Evolutionary conservation across 2,113 vertebrate species (phyloP).

Genomic region (Anoplopoma fimbria): DNA sequence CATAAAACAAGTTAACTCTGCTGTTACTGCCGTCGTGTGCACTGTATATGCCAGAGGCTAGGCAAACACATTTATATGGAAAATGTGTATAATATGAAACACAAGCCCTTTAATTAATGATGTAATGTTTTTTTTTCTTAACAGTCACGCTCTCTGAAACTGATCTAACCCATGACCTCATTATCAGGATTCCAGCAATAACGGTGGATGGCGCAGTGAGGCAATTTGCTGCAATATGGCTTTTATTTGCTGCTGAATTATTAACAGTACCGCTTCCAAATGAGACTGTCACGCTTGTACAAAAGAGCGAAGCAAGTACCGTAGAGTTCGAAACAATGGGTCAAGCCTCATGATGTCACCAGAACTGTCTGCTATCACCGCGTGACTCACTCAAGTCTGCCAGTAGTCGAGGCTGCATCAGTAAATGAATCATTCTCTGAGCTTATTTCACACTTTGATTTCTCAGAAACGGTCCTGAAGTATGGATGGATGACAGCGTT

Average conservation of each 20-base stretch:
- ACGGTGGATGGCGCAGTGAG: constrained; percentile 49
- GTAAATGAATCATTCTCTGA: constrained; percentile 56
- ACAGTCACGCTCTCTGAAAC: constrained; percentile 25
- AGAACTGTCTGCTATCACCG: too few species aligned
- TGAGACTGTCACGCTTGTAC: constrained; percentile 30
- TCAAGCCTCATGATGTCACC: constrained; percentile 59
- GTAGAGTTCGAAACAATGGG: constrained; percentile 11
- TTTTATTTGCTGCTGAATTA: constrained; percentile 68
- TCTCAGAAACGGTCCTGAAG: constrained; percentile 48
- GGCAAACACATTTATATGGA: constrained; percentile 49
- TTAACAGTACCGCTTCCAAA: constrained; percentile 28
- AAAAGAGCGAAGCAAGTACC: too few species aligned
- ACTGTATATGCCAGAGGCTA: constrained; percentile 15
- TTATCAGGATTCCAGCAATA: constrained; percentile 55
- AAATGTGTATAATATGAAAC: constrained; percentile 41
- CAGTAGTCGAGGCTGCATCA: constrained; percentile 30
- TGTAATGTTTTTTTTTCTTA: constrained; percentile 57
- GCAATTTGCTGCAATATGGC: constrained; percentile 56
- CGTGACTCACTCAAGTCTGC: constrained; percentile 46
- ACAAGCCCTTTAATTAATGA: constrained; percentile 44
- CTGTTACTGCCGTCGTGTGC: constrained; percentile 29
- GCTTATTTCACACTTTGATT: constrained; percentile 48
- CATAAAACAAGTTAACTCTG: constrained; percentile 47
- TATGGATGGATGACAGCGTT: constrained; percentile 37
- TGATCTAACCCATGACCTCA: constrained; percentile 66